These are phyloP conservation scores for Heteronetta atricapilla DNA, from an alignment of 2,113 vertebrate genomes.

Conservation along the genomic window DNA sequence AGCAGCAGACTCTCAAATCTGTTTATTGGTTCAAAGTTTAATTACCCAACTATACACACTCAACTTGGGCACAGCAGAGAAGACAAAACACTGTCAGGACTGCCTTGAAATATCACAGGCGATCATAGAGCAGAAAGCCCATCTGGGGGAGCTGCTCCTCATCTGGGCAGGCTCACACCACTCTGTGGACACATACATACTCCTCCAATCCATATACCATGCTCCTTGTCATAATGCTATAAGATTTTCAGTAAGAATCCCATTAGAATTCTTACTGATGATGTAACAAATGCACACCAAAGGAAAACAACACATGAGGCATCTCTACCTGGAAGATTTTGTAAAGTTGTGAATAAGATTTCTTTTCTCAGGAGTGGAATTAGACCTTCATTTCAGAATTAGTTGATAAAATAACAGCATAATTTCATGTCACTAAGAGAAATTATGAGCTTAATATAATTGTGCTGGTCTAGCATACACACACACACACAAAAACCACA, in stretches of 20 bases:
- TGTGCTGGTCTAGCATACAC: too few relatives aligned
- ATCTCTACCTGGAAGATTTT: background rate
- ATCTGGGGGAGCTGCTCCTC: background rate
- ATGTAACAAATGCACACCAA: background rate
- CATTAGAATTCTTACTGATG: background rate
- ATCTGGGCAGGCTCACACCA: background rate
- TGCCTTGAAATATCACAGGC: background rate
- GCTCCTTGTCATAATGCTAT: background rate
- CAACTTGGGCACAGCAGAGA: slow-evolving; percentile 62
- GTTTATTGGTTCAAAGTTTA: slow-evolving; percentile 67
- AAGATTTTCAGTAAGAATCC: background rate
- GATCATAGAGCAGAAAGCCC: background rate
- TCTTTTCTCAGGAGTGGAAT: background rate
- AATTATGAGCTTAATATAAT: background rate
- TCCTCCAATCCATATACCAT: background rate
- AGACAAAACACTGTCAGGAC: slow-evolving; percentile 23
- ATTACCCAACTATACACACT: slow-evolving; percentile 51
- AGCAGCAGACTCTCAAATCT: slow-evolving; percentile 15
- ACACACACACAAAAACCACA: too few relatives aligned
- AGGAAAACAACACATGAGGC: background rate
- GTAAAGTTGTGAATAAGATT: background rate
- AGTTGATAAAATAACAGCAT: background rate
- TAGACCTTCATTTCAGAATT: background rate
- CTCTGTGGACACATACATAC: background rate
- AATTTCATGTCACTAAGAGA: background rate